phyloP scores from a whole-genome alignment of 2,888 invertebrate genomes.

The Phortica okadai region DNA sequence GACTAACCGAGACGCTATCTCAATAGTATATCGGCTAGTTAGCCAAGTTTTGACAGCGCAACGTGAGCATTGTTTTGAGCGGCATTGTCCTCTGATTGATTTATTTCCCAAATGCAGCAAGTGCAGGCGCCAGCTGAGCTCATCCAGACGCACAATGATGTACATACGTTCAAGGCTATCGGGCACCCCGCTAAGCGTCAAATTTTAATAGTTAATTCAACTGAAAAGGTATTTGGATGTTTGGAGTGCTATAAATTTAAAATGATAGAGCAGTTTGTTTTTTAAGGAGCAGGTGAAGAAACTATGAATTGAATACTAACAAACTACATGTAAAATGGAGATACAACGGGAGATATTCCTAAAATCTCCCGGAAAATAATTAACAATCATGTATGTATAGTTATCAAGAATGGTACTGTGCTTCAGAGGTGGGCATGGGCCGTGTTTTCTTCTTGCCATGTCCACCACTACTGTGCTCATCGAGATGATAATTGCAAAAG shows the following conservation, averaged over 20 bases:
- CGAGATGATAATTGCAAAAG: too few species aligned
- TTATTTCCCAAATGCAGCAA: conserved; percentile 12
- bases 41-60: conserved; percentile 27
- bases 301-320: too few species aligned
- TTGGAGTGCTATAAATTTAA: too few species aligned
- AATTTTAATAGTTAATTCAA: conserved; percentile 26
- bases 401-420: too few species aligned
- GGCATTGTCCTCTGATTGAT: conserved; percentile 20
- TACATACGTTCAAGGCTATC: not conserved
- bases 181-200: conserved; percentile 14
- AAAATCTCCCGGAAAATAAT: too few species aligned
- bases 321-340: too few species aligned
- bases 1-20: not conserved
- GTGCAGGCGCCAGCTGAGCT: conserved; percentile 21
- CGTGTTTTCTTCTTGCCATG: too few species aligned
- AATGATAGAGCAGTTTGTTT: not conserved
- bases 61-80: conserved; percentile 16
- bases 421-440: too few species aligned
- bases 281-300: not conserved
- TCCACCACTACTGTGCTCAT: too few species aligned
- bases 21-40: conserved; percentile 15
- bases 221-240: not conserved
- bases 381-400: too few species aligned
- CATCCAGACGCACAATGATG: not conserved
- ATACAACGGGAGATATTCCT: too few species aligned